Evolutionary conservation across 1,140 invertebrate species (phyloP), one percentile per base, ranked within the genome.

Genomic region (Grapholita molesta): DNA sequence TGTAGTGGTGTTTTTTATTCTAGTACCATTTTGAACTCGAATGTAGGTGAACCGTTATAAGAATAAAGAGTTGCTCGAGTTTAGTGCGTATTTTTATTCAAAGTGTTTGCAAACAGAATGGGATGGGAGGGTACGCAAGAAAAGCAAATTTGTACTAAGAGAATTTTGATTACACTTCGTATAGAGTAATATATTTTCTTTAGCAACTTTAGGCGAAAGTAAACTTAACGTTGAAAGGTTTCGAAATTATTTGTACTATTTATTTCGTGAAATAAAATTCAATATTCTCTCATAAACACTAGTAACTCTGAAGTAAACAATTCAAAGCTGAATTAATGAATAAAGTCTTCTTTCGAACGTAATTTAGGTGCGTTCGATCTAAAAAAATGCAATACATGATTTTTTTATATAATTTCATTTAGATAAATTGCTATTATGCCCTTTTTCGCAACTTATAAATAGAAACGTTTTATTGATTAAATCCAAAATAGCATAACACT

Each of bases 1-100:
- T 78, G 78, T 80, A 71, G 80, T 72, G 75, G 55, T 25, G 55
- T 32, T 61, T 61, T 61, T 61, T 61, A 61, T 61, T 28, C 55
- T 28, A 61, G 55, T 61, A 28, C 28, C 55, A 61, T 61, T 61
- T 61, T 61, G 55, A 61, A 61, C 25, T 61, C 28, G 4, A 28
- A 61, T 61, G 55, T 61, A 28, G 55, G 55, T 61, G 55, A 61
- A 15, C 8, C n/a, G 55, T 61, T 61, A 15, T 28, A 30, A 15
- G 55, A 48, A 48, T 48, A 38, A 38, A 48, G 18, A 35, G 9
- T 35, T 18, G 42, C 21, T 48, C 8, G 42, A 15, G 18, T 48
- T 48, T 48, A 48, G 42, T 42, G 38, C 12, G 18, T 48, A 48
- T 21, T 38, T 38, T 38, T 38, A 48, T 48, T 48, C 42, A 48